These are phyloP conservation scores for Hydrolagus affinis DNA, from an alignment of 2,113 vertebrate species.

Conservation along the genomic window DNA sequence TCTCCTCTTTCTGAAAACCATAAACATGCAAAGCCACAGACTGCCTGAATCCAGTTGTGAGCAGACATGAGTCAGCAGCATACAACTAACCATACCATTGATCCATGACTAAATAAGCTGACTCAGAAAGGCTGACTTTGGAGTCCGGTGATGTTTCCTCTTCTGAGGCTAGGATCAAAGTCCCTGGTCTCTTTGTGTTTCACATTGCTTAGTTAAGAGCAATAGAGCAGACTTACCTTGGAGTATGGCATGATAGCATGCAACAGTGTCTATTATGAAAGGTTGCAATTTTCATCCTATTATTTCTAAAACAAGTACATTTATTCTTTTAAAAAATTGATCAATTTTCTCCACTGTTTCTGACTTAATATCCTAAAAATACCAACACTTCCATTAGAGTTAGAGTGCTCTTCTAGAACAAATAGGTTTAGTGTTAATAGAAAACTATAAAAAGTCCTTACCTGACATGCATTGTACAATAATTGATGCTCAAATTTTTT, in stretches of 20 bases:
- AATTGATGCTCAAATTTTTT: conserved; percentile 98
- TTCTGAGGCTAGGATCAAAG: too few species aligned
- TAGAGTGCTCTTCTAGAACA: neutral
- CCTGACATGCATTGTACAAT: conserved; percentile 96
- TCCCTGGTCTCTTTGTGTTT: too few species aligned
- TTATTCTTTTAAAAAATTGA: neutral
- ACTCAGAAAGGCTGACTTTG: neutral
- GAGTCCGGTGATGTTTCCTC: too few species aligned
- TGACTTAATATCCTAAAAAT: neutral
- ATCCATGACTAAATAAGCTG: neutral
- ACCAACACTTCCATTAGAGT: neutral
- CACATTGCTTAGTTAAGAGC: too few species aligned
- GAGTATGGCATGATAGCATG: too few species aligned
- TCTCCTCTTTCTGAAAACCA: neutral
- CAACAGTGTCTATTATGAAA: too few species aligned
- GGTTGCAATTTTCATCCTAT: neutral
- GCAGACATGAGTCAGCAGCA: neutral
- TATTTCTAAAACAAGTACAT: neutral
- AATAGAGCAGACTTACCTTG: too few species aligned
- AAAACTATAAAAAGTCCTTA: conserved; percentile 46
- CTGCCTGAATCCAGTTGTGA: neutral
- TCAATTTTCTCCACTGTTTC: too few species aligned
- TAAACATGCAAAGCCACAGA: neutral
- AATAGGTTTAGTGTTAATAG: neutral
- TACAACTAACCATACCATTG: neutral